Conservation (phyloP, 2,888 invertebrate genomes). For the Timandra comae region DNA sequence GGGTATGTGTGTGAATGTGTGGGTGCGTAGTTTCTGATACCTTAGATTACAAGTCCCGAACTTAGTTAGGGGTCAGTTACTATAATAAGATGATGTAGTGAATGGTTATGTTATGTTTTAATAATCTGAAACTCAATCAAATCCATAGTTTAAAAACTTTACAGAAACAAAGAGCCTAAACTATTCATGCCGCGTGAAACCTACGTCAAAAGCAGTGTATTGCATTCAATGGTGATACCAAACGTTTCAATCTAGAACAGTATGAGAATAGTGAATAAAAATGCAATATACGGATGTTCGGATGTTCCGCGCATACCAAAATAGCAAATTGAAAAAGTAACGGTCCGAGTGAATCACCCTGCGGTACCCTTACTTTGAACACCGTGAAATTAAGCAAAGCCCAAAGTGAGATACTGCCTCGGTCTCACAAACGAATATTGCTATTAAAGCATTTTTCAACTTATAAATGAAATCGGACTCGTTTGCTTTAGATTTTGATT, state of each 20-base stretch:
- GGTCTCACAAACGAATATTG: slow-evolving; percentile 17
- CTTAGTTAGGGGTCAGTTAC: too few relatives aligned
- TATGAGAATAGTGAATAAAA: slow-evolving; percentile 34
- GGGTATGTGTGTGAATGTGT: too few relatives aligned
- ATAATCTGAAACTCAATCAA: too few relatives aligned
- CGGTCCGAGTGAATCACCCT: slow-evolving; percentile 24
- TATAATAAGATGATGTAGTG: too few relatives aligned
- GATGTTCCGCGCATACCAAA: slow-evolving; percentile 26
- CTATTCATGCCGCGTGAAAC: not conserved
- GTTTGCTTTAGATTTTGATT: too few relatives aligned
- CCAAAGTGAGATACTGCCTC: slow-evolving; percentile 19
- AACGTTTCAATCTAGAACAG: slow-evolving; percentile 20
- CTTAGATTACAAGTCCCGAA: too few relatives aligned
- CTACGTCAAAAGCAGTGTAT: slow-evolving; percentile 21
- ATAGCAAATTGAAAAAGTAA: slow-evolving; percentile 41
- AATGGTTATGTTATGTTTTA: too few relatives aligned
- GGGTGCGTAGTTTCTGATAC: too few relatives aligned
- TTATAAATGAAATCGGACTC: slow-evolving; percentile 2
- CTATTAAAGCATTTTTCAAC: slow-evolving; percentile 11
- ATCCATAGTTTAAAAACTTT: too few relatives aligned
- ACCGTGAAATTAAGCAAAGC: slow-evolving; percentile 41
- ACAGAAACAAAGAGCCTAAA: too few relatives aligned
- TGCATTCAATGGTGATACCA: slow-evolving; percentile 19
- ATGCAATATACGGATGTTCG: slow-evolving; percentile 36
- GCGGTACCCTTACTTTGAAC: slow-evolving; percentile 34